A percentile compares a stretch with the other conserved stretches of the same genome.
phyloP scores from a whole-genome alignment of 2,888 invertebrate genomes.

The Therioaphis trifolii region DNA sequence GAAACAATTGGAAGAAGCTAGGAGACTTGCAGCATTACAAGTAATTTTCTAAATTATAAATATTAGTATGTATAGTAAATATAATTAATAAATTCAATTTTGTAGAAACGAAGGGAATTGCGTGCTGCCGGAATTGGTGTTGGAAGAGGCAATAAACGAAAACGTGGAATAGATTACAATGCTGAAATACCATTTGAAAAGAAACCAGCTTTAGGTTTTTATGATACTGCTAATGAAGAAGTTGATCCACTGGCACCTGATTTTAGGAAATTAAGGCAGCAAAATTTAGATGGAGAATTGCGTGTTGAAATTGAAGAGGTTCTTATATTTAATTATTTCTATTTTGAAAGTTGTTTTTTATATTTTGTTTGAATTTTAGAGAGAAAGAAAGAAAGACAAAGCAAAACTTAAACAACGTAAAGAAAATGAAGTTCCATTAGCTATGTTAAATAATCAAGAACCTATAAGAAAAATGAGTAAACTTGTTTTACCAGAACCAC shows the following conservation, averaged over 20 bases:
- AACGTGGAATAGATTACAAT: constrained; percentile 96
- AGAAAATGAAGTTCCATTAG: constrained; percentile 93
- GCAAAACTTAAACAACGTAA: constrained; percentile 94
- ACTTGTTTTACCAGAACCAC: constrained; percentile 94
- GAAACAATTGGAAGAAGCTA: constrained; percentile 97
- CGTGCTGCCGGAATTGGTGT: constrained; percentile 93
- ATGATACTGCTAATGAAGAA: constrained; percentile 90
- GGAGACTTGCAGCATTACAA: constrained; percentile 94
- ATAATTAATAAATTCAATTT: constrained; percentile 28
- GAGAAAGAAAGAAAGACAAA: constrained; percentile 94
- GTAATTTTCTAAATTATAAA: constrained; percentile 63
- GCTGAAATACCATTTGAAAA: constrained; percentile 98
- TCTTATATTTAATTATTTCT: constrained; percentile 60
- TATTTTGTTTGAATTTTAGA: constrained; percentile 70
- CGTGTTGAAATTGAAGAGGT: constrained; percentile 92
- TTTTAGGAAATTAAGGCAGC: constrained; percentile 89
- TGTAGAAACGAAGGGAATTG: constrained; percentile 89
- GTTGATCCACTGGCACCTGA: constrained; percentile 91
- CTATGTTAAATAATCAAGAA: constrained; percentile 88
- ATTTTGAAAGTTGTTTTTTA: constrained; percentile 31
- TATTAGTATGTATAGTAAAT: background rate
- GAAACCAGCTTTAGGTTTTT: constrained; percentile 90
- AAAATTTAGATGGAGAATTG: constrained; percentile 92
- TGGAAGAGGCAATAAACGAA: constrained; percentile 74
- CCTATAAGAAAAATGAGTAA: constrained; percentile 94